Percentiles rank a stretch among this genome's conserved stretches.
These are phyloP conservation scores for Mythimna lalbum DNA, from an alignment of 2,888 invertebrate genomes.

Conservation along the genomic window DNA sequence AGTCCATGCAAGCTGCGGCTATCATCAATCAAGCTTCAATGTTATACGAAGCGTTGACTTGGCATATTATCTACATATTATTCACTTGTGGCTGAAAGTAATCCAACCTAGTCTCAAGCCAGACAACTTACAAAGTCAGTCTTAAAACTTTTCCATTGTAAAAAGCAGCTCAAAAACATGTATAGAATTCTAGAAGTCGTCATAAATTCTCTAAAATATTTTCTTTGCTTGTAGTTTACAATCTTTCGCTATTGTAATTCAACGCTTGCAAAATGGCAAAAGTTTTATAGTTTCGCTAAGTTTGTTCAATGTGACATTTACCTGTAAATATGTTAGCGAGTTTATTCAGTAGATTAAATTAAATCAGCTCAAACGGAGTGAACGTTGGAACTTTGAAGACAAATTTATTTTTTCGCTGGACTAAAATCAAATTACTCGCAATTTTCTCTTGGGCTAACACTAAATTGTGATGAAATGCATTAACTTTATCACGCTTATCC, in stretches of 20 bases:
- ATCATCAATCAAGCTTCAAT: constrained; percentile 12
- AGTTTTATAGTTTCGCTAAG: constrained; percentile 38
- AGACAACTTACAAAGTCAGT: constrained; percentile 1
- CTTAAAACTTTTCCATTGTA: not conserved
- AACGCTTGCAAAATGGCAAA: constrained; percentile 35
- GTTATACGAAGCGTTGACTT: not conserved
- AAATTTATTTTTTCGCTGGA: not conserved
- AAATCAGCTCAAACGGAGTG: constrained; percentile 9
- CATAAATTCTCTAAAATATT: constrained; percentile 34
- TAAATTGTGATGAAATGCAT: constrained; percentile 13
- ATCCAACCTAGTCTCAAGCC: constrained; percentile 20
- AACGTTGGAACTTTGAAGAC: not conserved
- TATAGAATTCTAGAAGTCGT: constrained; percentile 24
- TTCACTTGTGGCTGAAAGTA: constrained; percentile 1
- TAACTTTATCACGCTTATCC: constrained; percentile 9
- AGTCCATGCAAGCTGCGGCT: not conserved
- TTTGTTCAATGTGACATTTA: constrained; percentile 46
- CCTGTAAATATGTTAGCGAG: constrained; percentile 30
- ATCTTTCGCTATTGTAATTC: constrained; percentile 14
- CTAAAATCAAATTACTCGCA: constrained; percentile 5
- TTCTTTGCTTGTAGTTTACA: constrained; percentile 21
- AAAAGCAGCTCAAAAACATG: constrained; percentile 18
- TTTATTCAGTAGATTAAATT: constrained; percentile 37
- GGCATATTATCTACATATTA: constrained; percentile 1
- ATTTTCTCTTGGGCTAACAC: constrained; percentile 4